Percentiles rank a stretch among this genome's conserved stretches.
Evolutionary conservation across 2,888 invertebrate species (phyloP).

Genomic region (Pterostichus madidus): DNA sequence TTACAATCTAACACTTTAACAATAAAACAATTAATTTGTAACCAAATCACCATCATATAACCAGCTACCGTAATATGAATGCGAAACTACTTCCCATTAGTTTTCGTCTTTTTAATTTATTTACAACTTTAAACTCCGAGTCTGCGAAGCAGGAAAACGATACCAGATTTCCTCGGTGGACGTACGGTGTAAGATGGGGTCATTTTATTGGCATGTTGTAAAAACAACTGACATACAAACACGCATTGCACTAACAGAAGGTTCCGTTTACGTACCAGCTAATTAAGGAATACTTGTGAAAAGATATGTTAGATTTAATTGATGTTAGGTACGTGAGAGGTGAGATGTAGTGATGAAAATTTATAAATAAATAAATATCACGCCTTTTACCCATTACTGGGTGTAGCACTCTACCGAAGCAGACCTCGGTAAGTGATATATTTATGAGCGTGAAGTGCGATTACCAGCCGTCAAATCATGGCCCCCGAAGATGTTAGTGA

Average conservation of each 20-base stretch:
- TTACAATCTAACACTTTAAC: too few relatives aligned
- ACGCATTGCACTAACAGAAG: neutral
- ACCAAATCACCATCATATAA: too few relatives aligned
- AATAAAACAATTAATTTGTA: neutral
- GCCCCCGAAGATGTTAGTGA: too few relatives aligned
- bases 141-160: constrained; percentile 31
- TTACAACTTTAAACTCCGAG: neutral
- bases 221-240: constrained; percentile 29
- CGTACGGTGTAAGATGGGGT: neutral
- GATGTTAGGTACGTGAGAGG: too few relatives aligned
- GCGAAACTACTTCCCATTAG: neutral
- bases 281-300: neutral
- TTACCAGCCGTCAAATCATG: too few relatives aligned
- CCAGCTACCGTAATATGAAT: neutral
- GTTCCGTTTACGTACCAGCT: neutral
- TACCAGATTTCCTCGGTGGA: neutral
- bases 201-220: neutral
- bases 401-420: too few relatives aligned
- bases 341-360: too few relatives aligned
- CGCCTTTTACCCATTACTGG: too few relatives aligned
- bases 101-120: constrained; percentile 4
- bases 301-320: too few relatives aligned
- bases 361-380: too few relatives aligned
- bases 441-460: too few relatives aligned
- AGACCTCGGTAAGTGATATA: too few relatives aligned